A percentile compares a stretch with the other conserved stretches of the same genome.
These are phyloP conservation scores for Amphiduros pacificus DNA, from an alignment of 2,888 invertebrate species.

Conservation along the genomic window DNA sequence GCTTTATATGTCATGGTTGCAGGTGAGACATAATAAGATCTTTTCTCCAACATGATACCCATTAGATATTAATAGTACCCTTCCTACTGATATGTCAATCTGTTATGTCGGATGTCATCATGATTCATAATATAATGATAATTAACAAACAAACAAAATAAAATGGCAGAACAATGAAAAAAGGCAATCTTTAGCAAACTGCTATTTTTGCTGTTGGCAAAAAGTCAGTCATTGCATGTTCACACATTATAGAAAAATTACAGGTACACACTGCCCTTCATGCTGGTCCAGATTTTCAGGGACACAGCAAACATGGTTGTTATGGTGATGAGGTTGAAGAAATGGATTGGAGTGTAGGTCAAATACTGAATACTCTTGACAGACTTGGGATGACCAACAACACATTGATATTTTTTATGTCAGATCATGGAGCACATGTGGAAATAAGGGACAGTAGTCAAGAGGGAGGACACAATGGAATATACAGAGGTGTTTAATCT, in stretches of 20 bases:
- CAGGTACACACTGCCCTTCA: slow-evolving; percentile 67
- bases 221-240: too few relatives aligned
- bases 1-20: slow-evolving; percentile 62
- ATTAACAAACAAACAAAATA: too few relatives aligned
- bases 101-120: too few relatives aligned
- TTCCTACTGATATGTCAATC: too few relatives aligned
- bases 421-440: slow-evolving; percentile 59
- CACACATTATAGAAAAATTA: too few relatives aligned
- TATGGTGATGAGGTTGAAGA: slow-evolving; percentile 62
- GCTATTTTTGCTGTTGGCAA: too few relatives aligned
- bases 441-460: slow-evolving; percentile 37
- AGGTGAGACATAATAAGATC: too few relatives aligned
- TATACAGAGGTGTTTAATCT: slow-evolving; percentile 11
- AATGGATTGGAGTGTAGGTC: slow-evolving; percentile 59
- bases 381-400: slow-evolving; percentile 38
- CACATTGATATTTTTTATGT: slow-evolving; percentile 58
- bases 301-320: slow-evolving; percentile 48
- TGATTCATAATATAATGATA: too few relatives aligned
- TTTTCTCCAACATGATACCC: too few relatives aligned
- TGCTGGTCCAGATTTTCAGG: slow-evolving; percentile 58
- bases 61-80: too few relatives aligned
- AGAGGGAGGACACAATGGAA: slow-evolving; percentile 4
- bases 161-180: too few relatives aligned
- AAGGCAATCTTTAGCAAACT: too few relatives aligned
- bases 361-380: slow-evolving; percentile 47